Evolutionary conservation across 2,113 vertebrate genomes (phyloP).

Genomic region (Mugil cephalus): DNA sequence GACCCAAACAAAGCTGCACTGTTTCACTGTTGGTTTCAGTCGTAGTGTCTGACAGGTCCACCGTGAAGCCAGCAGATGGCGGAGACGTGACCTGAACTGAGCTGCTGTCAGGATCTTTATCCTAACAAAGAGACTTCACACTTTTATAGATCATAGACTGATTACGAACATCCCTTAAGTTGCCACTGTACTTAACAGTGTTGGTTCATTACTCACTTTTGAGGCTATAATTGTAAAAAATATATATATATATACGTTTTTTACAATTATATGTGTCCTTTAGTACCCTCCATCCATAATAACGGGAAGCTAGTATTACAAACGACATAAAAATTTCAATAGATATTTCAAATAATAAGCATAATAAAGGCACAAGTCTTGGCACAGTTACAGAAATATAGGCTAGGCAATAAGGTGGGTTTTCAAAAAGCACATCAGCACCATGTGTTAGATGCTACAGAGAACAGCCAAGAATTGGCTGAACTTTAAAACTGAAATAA

Average conservation of each 20-base stretch:
- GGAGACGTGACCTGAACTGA: background rate
- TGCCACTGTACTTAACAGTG: background rate
- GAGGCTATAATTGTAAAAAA: too few species aligned
- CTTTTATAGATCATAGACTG: too few species aligned
- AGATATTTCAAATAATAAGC: too few species aligned
- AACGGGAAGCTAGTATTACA: too few species aligned
- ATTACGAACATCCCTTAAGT: background rate
- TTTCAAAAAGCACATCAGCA: background rate
- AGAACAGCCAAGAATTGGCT: background rate
- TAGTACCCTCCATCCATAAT: too few species aligned
- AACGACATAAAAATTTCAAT: too few species aligned
- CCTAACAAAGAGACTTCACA: background rate
- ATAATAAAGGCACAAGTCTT: too few species aligned
- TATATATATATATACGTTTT: background rate
- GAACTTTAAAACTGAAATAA: background rate
- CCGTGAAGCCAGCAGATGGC: conserved; percentile 36
- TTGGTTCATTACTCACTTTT: background rate
- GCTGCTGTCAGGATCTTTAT: background rate
- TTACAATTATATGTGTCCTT: too few species aligned
- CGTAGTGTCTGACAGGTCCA: background rate
- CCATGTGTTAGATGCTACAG: background rate
- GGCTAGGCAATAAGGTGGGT: too few species aligned
- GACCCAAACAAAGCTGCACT: background rate
- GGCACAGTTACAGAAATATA: too few species aligned
- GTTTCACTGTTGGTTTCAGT: background rate